These are phyloP conservation scores for Anoplopoma fimbria DNA, from an alignment of 2,113 vertebrate species.

Conservation along the genomic window DNA sequence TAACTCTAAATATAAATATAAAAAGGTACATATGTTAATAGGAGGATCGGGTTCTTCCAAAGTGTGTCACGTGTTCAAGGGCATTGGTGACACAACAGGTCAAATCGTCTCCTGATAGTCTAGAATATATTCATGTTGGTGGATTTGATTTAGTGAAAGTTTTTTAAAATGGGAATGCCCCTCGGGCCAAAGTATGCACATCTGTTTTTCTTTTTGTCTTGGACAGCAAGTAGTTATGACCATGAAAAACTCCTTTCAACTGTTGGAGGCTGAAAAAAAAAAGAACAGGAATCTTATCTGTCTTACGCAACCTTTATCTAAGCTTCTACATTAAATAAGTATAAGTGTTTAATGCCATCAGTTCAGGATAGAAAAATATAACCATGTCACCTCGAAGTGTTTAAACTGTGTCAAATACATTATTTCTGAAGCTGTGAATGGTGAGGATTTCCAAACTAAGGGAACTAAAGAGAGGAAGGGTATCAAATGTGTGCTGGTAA, in stretches of 20 bases:
- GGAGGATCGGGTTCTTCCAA: not conserved
- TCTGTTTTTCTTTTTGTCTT: constrained; percentile 50
- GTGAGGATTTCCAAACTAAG: not conserved
- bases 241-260: constrained; percentile 3
- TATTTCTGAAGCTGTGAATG: not conserved
- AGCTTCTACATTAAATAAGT: not conserved
- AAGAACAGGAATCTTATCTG: constrained; percentile 1
- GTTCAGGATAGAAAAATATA: not conserved
- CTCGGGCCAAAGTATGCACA: constrained; percentile 31
- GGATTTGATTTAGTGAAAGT: not conserved
- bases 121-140: not conserved
- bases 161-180: not conserved
- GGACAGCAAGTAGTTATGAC: constrained; percentile 5
- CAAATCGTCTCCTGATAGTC: not conserved
- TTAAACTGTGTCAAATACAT: not conserved
- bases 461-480: not conserved
- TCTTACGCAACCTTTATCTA: not conserved
- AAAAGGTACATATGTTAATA: constrained; percentile 9
- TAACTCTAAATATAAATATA: not conserved
- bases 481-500: not conserved
- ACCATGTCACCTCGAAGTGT: not conserved
- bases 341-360: not conserved
- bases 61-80: not conserved
- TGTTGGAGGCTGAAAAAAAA: not conserved
- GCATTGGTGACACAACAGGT: not conserved